Evolutionary conservation across 2,888 invertebrate genomes (phyloP).

Genomic region (Hypolimnas misippus): DNA sequence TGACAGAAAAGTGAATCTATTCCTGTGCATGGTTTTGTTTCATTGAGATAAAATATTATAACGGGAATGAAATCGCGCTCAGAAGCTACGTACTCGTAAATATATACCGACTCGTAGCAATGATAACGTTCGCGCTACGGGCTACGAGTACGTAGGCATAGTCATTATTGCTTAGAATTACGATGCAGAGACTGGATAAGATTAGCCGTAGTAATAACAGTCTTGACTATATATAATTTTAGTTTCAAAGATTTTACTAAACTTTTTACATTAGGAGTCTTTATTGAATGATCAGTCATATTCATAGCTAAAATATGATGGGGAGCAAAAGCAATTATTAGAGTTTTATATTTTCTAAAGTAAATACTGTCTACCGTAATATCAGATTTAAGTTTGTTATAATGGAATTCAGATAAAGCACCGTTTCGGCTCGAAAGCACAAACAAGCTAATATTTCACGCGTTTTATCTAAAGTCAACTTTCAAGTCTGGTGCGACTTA

Average conservation of each 20-base stretch:
- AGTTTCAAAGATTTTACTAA: too few species aligned
- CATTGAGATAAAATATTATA: too few species aligned
- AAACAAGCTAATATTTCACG: constrained; percentile 39
- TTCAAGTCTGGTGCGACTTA: constrained; percentile 31
- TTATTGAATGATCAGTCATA: not conserved
- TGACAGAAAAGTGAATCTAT: too few species aligned
- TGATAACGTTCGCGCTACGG: not conserved
- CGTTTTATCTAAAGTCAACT: constrained; percentile 38
- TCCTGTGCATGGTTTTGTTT: too few species aligned
- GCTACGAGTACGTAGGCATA: not conserved
- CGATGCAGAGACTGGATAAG: not conserved
- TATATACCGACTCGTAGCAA: not conserved
- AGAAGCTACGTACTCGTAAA: too few species aligned
- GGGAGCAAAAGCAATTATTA: not conserved
- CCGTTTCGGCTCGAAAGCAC: constrained; percentile 28
- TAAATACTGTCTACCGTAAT: constrained; percentile 3
- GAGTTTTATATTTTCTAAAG: not conserved
- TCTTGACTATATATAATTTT: too few species aligned
- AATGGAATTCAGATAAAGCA: constrained; percentile 38
- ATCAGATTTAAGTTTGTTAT: constrained; percentile 35
- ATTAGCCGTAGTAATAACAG: too few species aligned
- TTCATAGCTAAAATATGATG: not conserved
- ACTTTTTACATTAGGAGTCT: too few species aligned
- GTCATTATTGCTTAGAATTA: not conserved
- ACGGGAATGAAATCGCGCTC: not conserved